Evolutionary conservation across 2,797 vertebrate species (phyloP).

Genomic region (Liparis tanakae): DNA sequence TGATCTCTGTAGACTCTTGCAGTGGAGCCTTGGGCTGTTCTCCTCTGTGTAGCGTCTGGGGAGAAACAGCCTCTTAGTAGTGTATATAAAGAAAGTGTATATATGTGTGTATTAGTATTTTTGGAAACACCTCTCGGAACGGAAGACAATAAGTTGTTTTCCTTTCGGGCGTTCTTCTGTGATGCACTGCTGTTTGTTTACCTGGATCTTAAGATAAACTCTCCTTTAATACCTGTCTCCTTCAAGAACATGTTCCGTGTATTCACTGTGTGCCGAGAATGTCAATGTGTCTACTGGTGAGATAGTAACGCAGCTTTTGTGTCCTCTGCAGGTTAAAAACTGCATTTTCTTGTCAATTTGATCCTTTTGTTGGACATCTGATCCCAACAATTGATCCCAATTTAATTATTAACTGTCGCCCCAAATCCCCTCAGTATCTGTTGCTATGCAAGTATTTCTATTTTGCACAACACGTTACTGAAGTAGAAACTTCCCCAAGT

Average conservation of each 20-base stretch:
- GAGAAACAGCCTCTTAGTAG: constrained; percentile 51
- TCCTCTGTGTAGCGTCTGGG: constrained; percentile 47
- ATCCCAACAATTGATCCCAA: not conserved
- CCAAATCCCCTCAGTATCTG: not conserved
- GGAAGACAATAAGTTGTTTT: constrained; percentile 33
- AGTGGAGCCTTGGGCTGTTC: constrained; percentile 58
- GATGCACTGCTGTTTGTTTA: constrained; percentile 52
- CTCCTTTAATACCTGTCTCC: constrained; percentile 30
- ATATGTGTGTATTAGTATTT: constrained; percentile 14
- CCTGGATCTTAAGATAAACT: constrained; percentile 45
- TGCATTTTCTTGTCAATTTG: not conserved
- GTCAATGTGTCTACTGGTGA: constrained; percentile 26
- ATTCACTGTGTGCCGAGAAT: constrained; percentile 29
- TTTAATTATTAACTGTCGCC: not conserved
- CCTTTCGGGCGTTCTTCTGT: constrained; percentile 34
- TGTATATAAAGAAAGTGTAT: constrained; percentile 13
- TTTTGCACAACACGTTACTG: not conserved
- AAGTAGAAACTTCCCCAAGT: not conserved
- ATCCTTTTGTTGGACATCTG: not conserved
- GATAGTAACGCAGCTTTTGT: constrained; percentile 22
- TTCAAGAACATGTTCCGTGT: constrained; percentile 44
- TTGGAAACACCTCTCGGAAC: constrained; percentile 39
- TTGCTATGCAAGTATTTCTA: not conserved
- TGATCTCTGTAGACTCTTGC: constrained; percentile 53
- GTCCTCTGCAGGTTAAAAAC: constrained; percentile 18